These are phyloP conservation scores for Pelochelys cantorii DNA, from an alignment of 2,797 vertebrate genomes.

Conservation along the genomic window DNA sequence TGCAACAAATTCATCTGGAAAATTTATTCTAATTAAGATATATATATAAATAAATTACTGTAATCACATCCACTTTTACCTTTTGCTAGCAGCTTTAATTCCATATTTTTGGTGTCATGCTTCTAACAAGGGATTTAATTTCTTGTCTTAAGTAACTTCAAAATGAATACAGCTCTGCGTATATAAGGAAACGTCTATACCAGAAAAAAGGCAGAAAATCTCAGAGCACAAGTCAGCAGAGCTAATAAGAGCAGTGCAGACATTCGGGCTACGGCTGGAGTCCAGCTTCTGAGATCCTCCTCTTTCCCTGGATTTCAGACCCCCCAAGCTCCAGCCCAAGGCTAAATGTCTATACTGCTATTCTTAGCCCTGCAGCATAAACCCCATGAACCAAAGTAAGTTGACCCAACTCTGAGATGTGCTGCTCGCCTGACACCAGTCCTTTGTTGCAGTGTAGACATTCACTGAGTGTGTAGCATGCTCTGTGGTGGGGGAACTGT, in stretches of 20 bases:
- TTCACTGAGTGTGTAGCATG: background rate
- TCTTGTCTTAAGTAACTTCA: background rate
- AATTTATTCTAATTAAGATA: slow-evolving; percentile 58
- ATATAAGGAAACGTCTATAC: background rate
- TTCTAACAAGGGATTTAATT: slow-evolving; percentile 40
- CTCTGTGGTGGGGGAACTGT: background rate
- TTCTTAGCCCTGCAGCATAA: background rate
- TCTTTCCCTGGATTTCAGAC: background rate
- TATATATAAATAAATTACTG: slow-evolving; percentile 29
- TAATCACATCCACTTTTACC: slow-evolving; percentile 54
- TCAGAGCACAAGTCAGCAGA: background rate
- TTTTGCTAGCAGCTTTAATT: slow-evolving; percentile 32
- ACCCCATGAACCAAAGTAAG: background rate
- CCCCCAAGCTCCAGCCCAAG: background rate
- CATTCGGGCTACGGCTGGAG: background rate
- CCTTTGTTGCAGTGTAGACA: background rate
- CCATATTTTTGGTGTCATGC: slow-evolving; percentile 23
- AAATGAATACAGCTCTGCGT: background rate
- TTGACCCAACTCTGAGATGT: background rate
- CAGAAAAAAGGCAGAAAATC: background rate
- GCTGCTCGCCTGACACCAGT: background rate
- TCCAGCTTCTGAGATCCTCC: background rate
- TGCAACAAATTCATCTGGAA: slow-evolving; percentile 36
- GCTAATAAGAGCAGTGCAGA: background rate
- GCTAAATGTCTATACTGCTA: background rate